These are phyloP conservation scores for Parthenolecanium corni DNA, from an alignment of 2,888 invertebrate species.

Conservation along the genomic window DNA sequence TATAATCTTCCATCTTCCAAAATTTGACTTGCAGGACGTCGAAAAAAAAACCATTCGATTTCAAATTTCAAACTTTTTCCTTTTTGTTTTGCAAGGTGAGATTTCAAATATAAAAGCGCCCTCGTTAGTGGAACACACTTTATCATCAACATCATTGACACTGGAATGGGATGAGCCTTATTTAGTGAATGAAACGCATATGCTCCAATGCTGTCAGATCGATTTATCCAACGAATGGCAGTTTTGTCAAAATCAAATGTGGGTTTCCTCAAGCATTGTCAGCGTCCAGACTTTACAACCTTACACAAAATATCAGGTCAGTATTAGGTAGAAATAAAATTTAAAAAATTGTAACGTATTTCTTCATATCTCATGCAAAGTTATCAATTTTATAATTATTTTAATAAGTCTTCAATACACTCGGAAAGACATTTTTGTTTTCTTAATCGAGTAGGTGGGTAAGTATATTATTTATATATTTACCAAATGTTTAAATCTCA, in stretches of 20 bases:
- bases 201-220: constrained; percentile 66
- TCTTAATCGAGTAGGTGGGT: too few relatives aligned
- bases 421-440: too few relatives aligned
- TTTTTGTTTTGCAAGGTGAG: constrained; percentile 41
- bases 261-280: constrained; percentile 50
- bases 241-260: constrained; percentile 62
- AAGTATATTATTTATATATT: too few relatives aligned
- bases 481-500: too few relatives aligned
- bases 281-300: constrained; percentile 68
- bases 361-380: too few relatives aligned
- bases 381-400: too few relatives aligned
- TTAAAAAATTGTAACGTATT: too few relatives aligned
- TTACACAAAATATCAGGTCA: constrained; percentile 79
- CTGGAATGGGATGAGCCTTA: constrained; percentile 54
- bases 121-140: constrained; percentile 62
- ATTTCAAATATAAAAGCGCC: constrained; percentile 62
- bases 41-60: too few relatives aligned
- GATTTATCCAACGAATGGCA: constrained; percentile 64
- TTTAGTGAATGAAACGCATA: constrained; percentile 39
- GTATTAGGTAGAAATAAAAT: constrained; percentile 35
- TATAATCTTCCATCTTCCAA: too few relatives aligned
- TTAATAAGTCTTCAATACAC: too few relatives aligned
- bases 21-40: too few relatives aligned
- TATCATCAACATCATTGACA: constrained; percentile 65
- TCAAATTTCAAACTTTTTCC: too few relatives aligned